Evolutionary conservation across 2,888 invertebrate species (phyloP).

Genomic region (Eupeodes luniger): DNA sequence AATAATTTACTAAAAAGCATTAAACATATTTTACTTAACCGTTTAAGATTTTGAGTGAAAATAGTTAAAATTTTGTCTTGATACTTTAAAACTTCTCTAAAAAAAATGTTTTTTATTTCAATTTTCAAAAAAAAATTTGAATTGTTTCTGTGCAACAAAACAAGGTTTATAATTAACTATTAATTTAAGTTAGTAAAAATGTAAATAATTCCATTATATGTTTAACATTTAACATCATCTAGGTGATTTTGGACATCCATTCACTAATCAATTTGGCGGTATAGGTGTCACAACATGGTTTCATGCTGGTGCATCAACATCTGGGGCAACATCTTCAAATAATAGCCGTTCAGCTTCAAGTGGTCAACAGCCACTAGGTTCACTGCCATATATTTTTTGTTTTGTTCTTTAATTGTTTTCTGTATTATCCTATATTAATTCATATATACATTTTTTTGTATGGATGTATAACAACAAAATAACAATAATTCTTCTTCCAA

Average conservation of each 20-base stretch:
- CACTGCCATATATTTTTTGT: slow-evolving; percentile 36
- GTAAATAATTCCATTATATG: not conserved
- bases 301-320: slow-evolving; percentile 82
- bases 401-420: slow-evolving; percentile 28
- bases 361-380: slow-evolving; percentile 73
- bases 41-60: no score
- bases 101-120: no score
- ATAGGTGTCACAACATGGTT: slow-evolving; percentile 84
- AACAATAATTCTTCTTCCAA: not conserved
- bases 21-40: no score
- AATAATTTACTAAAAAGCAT: no score
- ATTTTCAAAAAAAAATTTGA: no score
- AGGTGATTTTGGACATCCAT: slow-evolving; percentile 81
- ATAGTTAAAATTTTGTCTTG: no score
- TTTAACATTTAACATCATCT: slow-evolving; percentile 58
- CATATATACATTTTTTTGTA: not conserved
- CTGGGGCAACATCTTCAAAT: slow-evolving; percentile 63
- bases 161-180: no score
- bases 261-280: slow-evolving; percentile 80
- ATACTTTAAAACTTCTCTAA: no score
- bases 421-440: not conserved
- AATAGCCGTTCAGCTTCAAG: slow-evolving; percentile 59
- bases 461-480: not conserved
- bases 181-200: no score
- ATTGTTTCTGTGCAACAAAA: no score